phyloP scores from a whole-genome alignment of 2,113 vertebrate genomes.

The Clarias batrachus region DNA sequence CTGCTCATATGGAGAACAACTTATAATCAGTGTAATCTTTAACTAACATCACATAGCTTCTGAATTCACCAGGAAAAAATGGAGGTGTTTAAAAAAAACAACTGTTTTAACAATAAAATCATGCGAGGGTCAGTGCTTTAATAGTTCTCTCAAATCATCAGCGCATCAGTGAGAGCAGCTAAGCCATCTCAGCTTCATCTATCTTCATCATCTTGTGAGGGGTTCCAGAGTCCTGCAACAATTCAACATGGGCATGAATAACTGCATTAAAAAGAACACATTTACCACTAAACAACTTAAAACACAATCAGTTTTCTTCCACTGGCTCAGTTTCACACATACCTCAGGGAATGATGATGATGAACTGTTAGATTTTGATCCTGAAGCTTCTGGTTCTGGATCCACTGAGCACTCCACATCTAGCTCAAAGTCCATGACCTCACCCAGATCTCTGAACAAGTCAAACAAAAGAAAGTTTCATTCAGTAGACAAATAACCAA shows the following conservation, averaged over 20 bases:
- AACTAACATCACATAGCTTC: not conserved
- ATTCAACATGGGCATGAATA: not conserved
- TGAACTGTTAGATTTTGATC: constrained; percentile 9
- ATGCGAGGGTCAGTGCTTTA: not conserved
- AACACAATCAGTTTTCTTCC: not conserved
- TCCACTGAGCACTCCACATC: constrained; percentile 49
- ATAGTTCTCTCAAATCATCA: not conserved
- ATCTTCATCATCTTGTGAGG: constrained; percentile 53
- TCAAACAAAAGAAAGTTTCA: not conserved
- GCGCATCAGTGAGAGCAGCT: not conserved
- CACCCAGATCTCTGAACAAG: constrained; percentile 76
- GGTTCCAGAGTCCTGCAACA: constrained; percentile 43
- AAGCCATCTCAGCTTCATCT: constrained; percentile 38
- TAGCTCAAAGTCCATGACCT: constrained; percentile 85
- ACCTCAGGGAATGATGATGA: constrained; percentile 37
- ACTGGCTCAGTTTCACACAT: not conserved
- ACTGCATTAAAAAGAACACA: not conserved
- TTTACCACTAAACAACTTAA: not conserved
- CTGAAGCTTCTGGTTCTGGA: constrained; percentile 21
- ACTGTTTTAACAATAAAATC: constrained; percentile 2
- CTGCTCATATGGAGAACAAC: not conserved
- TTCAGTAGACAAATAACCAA: not conserved
- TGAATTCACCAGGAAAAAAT: not conserved
- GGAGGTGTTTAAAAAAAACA: not conserved
- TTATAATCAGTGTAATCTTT: not conserved